Conservation (phyloP, 2,797 vertebrate species). For the Spatula clypeata region DNA sequence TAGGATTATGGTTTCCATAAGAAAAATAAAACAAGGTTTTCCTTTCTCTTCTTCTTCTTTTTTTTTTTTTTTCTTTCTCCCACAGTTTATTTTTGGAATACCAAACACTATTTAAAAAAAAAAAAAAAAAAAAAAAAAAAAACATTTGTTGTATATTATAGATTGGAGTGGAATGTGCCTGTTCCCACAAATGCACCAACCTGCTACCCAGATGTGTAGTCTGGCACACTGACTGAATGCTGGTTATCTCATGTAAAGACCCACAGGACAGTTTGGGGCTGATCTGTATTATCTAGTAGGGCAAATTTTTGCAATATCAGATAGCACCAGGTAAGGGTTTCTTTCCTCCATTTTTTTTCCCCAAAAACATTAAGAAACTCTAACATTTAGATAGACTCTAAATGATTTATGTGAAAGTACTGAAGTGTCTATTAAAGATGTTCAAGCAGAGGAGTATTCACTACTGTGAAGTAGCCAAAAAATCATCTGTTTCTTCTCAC, state of each 20-base stretch:
- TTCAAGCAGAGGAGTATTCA: neutral
- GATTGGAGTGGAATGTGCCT: neutral
- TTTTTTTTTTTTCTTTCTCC: neutral
- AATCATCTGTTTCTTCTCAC: slow-evolving; percentile 7
- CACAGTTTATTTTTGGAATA: neutral
- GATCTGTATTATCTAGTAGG: neutral
- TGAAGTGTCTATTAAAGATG: neutral
- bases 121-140: neutral
- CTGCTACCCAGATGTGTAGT: slow-evolving; percentile 20
- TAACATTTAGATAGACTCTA: neutral
- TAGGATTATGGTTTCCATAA: neutral
- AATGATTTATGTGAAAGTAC: neutral
- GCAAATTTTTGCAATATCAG: neutral
- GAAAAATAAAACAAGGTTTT: neutral
- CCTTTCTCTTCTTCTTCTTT: neutral
- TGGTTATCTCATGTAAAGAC: neutral
- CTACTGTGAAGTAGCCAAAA: neutral
- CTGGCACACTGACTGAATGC: neutral
- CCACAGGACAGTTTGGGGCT: neutral
- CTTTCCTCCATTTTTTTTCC: neutral
- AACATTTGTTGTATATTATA: neutral
- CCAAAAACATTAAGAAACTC: neutral
- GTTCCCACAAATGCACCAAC: neutral
- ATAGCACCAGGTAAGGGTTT: neutral
- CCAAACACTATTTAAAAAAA: neutral